Evolutionary conservation across 2,888 invertebrate species (phyloP), one percentile per base, ranked within the genome.

Genomic region (Pristionchus fissidentatus): DNA sequence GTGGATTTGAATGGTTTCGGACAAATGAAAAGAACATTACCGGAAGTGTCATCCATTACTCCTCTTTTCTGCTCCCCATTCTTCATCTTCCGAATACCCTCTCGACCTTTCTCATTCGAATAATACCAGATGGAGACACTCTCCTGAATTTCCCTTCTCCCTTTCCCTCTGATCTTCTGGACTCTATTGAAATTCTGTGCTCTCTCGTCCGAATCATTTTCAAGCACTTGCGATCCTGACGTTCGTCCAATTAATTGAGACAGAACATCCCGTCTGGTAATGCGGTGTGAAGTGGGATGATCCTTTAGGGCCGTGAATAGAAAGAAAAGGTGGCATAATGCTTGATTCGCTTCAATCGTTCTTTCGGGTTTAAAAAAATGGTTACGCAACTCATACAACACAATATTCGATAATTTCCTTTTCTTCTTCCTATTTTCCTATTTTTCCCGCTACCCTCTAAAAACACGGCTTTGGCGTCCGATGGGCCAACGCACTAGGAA

Each of bases 81-180:
- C 55, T 26, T 8, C n/a, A 26, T 32, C 60, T 60, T 60, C 60
- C 60, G 60, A 15, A 13, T n/a, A n/a, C n/a, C n/a, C n/a, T 29
- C 60, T 41, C 43, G 70, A 70, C 70, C 70, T 70, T 70, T 70
- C 41, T 38, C 66, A 19, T 38, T 13, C 41, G 70, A 70, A 41
- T 70, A 26, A 22, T 3, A 26, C 41, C 70, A 70, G 70, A 70
- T 70, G 70, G 70, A 41, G n/a, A 66, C 57, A 10, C 70, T 43
- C 43, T 43, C 41, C 43, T 26, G 15, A n/a, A 10, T n/a, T 19
- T 41, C 3, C 26, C n/a, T 70, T 8, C 41, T 70, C 70, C 43
- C 41, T 70, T 41, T 19, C 62, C 13, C 22, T 41, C 32, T 1
- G 29, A 60, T 3, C 60, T n/a, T n/a, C n/a, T n/a, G n/a, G n/a